Evolutionary conservation across 2,888 invertebrate genomes (phyloP).

Genomic region (Chesias legatella): DNA sequence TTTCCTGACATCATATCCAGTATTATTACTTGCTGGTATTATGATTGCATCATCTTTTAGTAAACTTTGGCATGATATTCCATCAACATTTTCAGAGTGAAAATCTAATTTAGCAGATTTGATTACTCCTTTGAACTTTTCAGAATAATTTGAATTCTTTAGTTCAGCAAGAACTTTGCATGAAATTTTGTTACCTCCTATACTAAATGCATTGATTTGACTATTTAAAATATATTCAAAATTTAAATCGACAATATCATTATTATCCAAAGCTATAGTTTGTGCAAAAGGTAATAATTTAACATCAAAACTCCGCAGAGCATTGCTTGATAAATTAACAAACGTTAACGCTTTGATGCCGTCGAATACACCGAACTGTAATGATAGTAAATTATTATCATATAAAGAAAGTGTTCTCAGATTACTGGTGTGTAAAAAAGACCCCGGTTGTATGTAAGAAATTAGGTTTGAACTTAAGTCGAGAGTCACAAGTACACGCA

Average conservation of each 20-base stretch:
- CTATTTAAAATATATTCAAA: conserved; percentile 19
- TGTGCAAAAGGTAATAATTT: conserved; percentile 22
- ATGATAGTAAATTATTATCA: conserved; percentile 22
- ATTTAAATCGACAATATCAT: conserved; percentile 21
- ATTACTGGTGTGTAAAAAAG: conserved; percentile 21
- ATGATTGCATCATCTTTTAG: conserved; percentile 1
- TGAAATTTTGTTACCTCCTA: conserved; percentile 30
- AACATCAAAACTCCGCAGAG: conserved; percentile 21
- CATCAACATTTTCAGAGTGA: conserved; percentile 28
- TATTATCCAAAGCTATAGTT: conserved; percentile 25
- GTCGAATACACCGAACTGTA: conserved; percentile 30
- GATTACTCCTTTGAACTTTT: conserved; percentile 12
- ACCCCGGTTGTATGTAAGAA: conserved; percentile 29
- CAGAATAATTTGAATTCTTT: conserved; percentile 16
- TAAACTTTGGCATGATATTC: conserved; percentile 22
- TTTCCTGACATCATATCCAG: conserved; percentile 16
- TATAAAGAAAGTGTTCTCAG: conserved; percentile 20
- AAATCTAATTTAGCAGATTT: conserved; percentile 14
- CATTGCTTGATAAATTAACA: conserved; percentile 27
- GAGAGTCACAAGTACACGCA: conserved; percentile 19
- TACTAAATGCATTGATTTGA: conserved; percentile 17
- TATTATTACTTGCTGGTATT: conserved; percentile 8
- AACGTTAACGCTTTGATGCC: conserved; percentile 19
- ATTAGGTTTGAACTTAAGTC: conserved; percentile 31
- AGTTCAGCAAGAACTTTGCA: conserved; percentile 26